Evolutionary conservation across 1,140 invertebrate species (phyloP), one percentile per base, ranked within the genome.

Genomic region (Nylanderia fulva): DNA sequence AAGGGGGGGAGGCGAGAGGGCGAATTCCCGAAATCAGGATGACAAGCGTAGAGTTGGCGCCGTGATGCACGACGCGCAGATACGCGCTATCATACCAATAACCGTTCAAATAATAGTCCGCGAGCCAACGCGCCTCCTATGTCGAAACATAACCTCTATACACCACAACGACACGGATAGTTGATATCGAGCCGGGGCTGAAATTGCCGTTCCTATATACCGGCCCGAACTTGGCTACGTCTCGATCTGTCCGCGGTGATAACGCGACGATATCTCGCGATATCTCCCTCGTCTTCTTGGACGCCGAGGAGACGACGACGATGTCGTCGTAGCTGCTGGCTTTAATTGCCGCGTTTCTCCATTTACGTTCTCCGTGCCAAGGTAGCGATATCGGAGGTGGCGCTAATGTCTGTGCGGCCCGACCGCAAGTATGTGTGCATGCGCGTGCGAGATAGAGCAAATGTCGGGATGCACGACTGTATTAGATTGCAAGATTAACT

Each of bases 61-160:
- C 39, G 90, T 93, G 92, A 93, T 93, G 91, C 91, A 92, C 92
- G 92, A 86, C 85, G 85, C 69, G 27, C 75, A 92, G 92, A 93
- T 93, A 93, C 88, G 91, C 90, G 92, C 87, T 93, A 93, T 93
- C 92, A 87, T 90, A 90, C 91, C 91, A 93, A 93, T 93, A 93
- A 92, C 92, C 91, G 90, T 93, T 92, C 91, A 88, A 92, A 92
- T 93, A 93, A 93, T 93, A 92, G 91, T 90, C 85, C 87, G 86
- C 88, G 87, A 91, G 84, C 77, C 68, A 24, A 58, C 68, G 71
- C 69, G 48, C 71, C 74, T 87, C 68, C 82, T 33, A 33, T 33
- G 77, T 71, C 74, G 74, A 85, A 79, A 77, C 66, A 56, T 36
- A 52, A 54, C 27, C 52, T 84, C 6, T n/a, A n/a, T n/a, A 54